Conservation (phyloP, 1,140 invertebrate species). For the Lethocerus indicus region DNA sequence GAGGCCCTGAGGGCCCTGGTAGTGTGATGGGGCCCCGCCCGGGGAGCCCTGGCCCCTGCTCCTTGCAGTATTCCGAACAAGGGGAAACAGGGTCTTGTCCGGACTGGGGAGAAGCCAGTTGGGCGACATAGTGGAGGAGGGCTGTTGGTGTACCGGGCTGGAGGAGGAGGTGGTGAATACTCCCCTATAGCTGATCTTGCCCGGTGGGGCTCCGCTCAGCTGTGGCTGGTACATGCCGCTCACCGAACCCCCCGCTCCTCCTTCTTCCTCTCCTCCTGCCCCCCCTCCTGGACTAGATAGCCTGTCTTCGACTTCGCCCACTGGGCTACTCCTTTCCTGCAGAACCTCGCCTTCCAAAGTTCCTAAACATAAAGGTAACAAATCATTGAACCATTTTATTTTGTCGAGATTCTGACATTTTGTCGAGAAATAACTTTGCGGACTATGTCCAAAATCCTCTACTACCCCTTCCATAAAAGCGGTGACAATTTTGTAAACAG, state of each 20-base stretch:
- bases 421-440: no score
- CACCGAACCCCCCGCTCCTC: slow-evolving; percentile 5
- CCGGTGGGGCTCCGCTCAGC: slow-evolving; percentile 22
- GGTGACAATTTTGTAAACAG: no score
- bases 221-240: slow-evolving; percentile 24
- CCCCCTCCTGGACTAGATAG: slow-evolving; percentile 33
- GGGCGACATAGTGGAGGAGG: slow-evolving; percentile 21
- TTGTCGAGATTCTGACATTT: not conserved
- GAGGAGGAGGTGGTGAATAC: slow-evolving; percentile 46
- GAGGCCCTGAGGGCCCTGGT: slow-evolving; percentile 24
- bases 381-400: not conserved
- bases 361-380: not conserved
- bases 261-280: slow-evolving; percentile 52
- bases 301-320: slow-evolving; percentile 35
- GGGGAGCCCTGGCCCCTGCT: slow-evolving; percentile 22
- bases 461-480: no score
- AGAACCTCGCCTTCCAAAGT: slow-evolving; percentile 22
- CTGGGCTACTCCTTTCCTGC: slow-evolving; percentile 58
- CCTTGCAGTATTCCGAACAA: slow-evolving; percentile 31
- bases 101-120: slow-evolving; percentile 39
- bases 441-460: no score
- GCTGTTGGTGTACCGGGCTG: slow-evolving; percentile 24
- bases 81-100: slow-evolving; percentile 37
- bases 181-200: slow-evolving; percentile 49
- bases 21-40: slow-evolving; percentile 27